Evolutionary conservation across 2,797 vertebrate genomes (phyloP).

Genomic region (Propithecus perrieri): DNA sequence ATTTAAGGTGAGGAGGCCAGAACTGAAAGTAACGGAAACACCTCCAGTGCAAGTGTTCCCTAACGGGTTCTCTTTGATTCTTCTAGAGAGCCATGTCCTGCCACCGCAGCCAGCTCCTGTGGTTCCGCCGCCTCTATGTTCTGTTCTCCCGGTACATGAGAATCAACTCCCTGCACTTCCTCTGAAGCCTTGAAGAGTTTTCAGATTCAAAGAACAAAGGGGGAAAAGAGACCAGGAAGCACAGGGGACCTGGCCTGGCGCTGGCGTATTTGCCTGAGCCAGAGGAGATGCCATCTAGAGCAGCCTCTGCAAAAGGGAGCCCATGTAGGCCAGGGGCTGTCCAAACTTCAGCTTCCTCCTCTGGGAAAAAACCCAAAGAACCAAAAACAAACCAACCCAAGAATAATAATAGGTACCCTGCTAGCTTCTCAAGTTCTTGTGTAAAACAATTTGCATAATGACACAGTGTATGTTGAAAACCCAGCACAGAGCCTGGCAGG

Average conservation of each 20-base stretch:
- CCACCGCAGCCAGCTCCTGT: constrained; percentile 94
- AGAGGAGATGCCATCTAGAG: background rate
- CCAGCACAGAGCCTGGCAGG: background rate
- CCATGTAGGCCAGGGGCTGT: rapidly evolving
- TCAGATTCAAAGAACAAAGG: background rate
- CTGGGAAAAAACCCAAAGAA: background rate
- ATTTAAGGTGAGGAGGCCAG: background rate
- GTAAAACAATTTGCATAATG: background rate
- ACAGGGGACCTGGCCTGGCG: background rate
- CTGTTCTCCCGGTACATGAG: constrained; percentile 95
- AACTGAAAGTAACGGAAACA: background rate
- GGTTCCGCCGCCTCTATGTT: constrained; percentile 94
- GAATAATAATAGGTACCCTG: background rate
- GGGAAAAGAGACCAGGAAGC: background rate
- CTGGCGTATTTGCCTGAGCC: background rate
- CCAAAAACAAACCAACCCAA: background rate
- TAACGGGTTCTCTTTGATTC: background rate
- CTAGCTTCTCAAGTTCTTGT: background rate
- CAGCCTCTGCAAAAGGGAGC: background rate
- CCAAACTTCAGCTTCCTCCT: background rate
- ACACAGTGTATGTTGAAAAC: background rate
- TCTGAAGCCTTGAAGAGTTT: constrained; percentile 80
- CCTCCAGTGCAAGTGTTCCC: background rate
- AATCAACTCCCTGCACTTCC: constrained; percentile 91
- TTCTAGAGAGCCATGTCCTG: constrained; percentile 93